Conservation (phyloP, 2,113 vertebrate species). For the Accipiter cooperii region DNA sequence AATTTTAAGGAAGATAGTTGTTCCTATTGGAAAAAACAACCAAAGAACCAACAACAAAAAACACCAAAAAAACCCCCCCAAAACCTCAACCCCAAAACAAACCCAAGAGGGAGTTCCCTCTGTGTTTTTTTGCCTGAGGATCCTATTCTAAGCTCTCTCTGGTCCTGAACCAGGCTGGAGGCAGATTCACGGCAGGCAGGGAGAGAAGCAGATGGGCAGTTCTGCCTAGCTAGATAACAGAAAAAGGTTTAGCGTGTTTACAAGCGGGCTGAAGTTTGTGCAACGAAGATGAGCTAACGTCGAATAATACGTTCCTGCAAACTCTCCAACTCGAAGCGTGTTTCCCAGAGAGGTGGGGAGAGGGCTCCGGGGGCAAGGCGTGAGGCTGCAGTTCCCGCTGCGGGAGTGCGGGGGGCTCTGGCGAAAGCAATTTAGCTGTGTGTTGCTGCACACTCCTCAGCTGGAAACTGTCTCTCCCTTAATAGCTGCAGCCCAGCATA, state of each 20-base stretch:
- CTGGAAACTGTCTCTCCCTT: slow-evolving; percentile 2
- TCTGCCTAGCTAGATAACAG: not conserved
- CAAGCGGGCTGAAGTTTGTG: not conserved
- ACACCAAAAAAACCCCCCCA: too few relatives aligned
- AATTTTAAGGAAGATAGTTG: not conserved
- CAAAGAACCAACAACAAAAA: not conserved
- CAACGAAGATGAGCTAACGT: not conserved
- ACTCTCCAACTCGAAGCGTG: not conserved
- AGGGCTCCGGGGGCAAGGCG: fast-evolving
- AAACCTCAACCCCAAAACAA: not conserved
- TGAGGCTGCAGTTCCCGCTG: not conserved
- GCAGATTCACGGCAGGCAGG: fast-evolving
- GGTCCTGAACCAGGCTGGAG: not conserved
- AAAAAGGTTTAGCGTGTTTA: not conserved
- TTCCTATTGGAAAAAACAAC: not conserved
- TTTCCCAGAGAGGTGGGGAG: not conserved
- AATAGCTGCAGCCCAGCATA: slow-evolving; percentile 12
- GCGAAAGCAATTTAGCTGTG: not conserved
- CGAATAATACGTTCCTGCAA: not conserved
- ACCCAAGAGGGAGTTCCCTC: not conserved
- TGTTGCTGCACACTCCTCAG: not conserved
- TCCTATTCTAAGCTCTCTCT: not conserved
- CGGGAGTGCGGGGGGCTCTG: not conserved
- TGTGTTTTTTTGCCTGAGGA: not conserved
- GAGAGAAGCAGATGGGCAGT: not conserved